A percentile compares a stretch with the other conserved stretches of the same genome.
Conservation (phyloP, 2,888 invertebrate species). For the Rhabditoides inermis region DNA sequence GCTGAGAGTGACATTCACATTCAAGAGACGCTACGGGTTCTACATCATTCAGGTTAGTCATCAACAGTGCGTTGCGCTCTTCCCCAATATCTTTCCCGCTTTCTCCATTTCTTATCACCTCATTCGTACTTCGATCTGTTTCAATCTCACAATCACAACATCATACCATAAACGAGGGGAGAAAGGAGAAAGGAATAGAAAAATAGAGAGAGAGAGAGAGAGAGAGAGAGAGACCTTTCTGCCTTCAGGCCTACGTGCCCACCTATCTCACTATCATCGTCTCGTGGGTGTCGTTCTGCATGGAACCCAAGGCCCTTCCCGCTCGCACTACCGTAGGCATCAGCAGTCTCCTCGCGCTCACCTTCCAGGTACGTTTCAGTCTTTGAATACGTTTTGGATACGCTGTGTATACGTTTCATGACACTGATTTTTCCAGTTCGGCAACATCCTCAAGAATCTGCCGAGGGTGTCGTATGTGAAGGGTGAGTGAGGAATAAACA, state of each 20-base stretch:
- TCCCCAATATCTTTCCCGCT: too few relatives aligned
- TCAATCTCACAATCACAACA: too few relatives aligned
- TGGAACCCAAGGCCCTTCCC: conserved; percentile 52
- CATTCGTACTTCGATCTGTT: too few relatives aligned
- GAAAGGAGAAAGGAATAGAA: too few relatives aligned
- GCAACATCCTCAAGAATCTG: conserved; percentile 51
- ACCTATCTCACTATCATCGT: conserved; percentile 50
- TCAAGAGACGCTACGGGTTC: conserved; percentile 52
- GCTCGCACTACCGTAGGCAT: conserved; percentile 52
- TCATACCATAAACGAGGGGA: too few relatives aligned
- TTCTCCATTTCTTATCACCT: too few relatives aligned
- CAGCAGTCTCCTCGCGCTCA: conserved; percentile 49
- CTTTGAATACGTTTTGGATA: neutral
- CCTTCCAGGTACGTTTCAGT: conserved; percentile 37
- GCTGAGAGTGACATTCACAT: conserved; percentile 46
- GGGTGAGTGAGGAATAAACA: conserved; percentile 8
- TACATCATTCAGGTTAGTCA: conserved; percentile 46
- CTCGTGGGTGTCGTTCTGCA: conserved; percentile 51
- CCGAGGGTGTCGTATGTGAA: conserved; percentile 51
- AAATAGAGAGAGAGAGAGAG: too few relatives aligned
- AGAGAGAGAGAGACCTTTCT: too few relatives aligned
- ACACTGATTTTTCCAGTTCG: conserved; percentile 30
- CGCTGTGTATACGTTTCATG: neutral
- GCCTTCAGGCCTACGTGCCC: conserved; percentile 50
- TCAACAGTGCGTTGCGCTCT: too few relatives aligned